Base-by-base conservation (phyloP, 2,113 vertebrate species). In the Rostratula benghalensis region DNA sequence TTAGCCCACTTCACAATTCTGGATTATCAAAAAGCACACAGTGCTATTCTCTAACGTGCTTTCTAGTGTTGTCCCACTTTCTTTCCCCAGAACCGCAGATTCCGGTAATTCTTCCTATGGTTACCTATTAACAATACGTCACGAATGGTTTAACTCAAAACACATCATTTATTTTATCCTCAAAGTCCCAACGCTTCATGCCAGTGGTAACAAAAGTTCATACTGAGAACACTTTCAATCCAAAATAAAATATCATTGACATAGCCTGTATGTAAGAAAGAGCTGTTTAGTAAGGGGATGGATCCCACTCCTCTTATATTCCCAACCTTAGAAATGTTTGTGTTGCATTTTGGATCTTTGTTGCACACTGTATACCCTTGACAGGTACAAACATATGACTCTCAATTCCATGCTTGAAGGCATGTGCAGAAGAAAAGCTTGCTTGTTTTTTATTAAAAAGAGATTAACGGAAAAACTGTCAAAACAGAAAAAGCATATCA, bases 61-160 rank as follows among this genome's bases (percentile, higher is more conserved):
- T 90, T 28, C 74, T 85, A n/a, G 0, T 5, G n/a, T n/a, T 69
- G 53, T 57, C 86, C 61, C 54, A 65, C 31, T 84, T 59, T 59
- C 12, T 20, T 86, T 64, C 33, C 33, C 12, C 33, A 81, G 69
- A 79, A 84, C 11, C 53, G 31, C 64, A 89, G 92, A 96, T 91
- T 79, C 28, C 41, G 35, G 48, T 48, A 14, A 13, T 90, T 95
- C 82, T 84, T 69, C 76, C 35, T 81, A 9, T 51, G 77, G 56
- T 89, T 92, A 82, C 77, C 78, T 89, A 76, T 79, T 92, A 94
- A 87, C 53, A 85, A 35, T 53, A 73, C 41, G 69, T 76, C 50
- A 85, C 71, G 57, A 87, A 87, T 91, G 78, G 54, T 78, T 93
- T 94, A 92, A 87, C 54, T 35, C 65, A 89, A 82, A 83, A 91